Base-by-base conservation (phyloP, 2,888 invertebrate genomes). In the Callyntrura sp. region DNA sequence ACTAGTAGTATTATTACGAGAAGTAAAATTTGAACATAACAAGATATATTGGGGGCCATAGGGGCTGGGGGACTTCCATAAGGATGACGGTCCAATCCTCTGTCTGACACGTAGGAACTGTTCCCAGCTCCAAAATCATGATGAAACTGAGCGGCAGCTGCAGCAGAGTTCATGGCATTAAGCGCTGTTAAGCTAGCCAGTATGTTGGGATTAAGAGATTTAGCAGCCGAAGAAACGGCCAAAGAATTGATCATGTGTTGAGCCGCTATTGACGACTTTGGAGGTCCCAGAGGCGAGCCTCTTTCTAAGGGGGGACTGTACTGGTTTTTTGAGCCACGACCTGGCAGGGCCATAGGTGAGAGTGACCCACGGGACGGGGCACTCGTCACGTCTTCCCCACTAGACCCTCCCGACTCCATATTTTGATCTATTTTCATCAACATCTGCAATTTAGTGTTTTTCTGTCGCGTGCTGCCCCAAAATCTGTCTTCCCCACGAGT, bases 61-160 rank as follows among this genome's bases (percentile, higher is more conserved):
- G 94, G 94, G 70, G 98, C 98, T 93, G 98, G 98, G 94, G 98
- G 98, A 94, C 97, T 97, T 94, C 97, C 98, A 95, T 98, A 98
- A 14, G 98, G 97, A 90, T 93, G 93, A 23, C 93, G 91, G 70
- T 93, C 94, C 89, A 94, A 87, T 97, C 96, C 93, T 97, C 98
- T 93, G 97, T 94, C 93, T 23, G 92, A 92, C 17, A 91, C 92
- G 81, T 92, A 93, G 4, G 93, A 96, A 96, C 94, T 97, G 90
- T 92, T 93, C 86, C 90, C 92, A 57, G 92, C 93, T 12, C 93
- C 93, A 89, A 93, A 93, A 79, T 93, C 93, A 81, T 93, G 93
- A 81, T 92, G 92, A 88, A 92, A 92, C 79, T 91, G 92, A n/a
- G 92, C 91, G 14, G 93, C 93, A 4, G 93, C 93, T 4, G 93